A percentile compares a stretch with the other conserved stretches of the same genome.
Evolutionary conservation across 2,797 vertebrate species (phyloP).

Genomic region (Danio tinwini): DNA sequence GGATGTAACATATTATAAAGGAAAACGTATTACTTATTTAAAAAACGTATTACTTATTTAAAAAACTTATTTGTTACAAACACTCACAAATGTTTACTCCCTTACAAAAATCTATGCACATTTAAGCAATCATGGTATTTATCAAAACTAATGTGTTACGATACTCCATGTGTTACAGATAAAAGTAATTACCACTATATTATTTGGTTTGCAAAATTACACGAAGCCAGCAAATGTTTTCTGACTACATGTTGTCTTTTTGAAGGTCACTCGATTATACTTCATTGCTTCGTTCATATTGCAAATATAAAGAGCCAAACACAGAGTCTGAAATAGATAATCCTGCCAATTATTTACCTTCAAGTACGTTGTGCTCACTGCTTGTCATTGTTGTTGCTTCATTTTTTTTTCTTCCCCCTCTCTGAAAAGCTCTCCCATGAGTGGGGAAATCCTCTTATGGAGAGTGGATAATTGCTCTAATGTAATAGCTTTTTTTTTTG

Average conservation of each 20-base stretch:
- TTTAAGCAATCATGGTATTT: too few species aligned
- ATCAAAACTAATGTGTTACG: too few species aligned
- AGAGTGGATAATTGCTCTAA: conserved; percentile 60
- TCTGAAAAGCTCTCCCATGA: conserved; percentile 45
- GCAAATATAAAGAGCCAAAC: background rate
- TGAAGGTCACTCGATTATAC: background rate
- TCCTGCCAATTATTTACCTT: conserved; percentile 23
- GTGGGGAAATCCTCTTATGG: conserved; percentile 54
- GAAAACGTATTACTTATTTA: too few species aligned
- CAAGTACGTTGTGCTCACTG: conserved; percentile 24
- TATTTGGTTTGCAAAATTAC: background rate
- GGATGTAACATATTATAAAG: too few species aligned
- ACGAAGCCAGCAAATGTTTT: conserved; percentile 6
- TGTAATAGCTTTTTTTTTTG: conserved; percentile 61
- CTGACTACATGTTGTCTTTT: conserved; percentile 6
- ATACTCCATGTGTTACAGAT: too few species aligned
- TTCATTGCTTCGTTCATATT: background rate
- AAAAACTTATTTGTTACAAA: too few species aligned
- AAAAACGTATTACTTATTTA: too few species aligned
- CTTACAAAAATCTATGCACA: too few species aligned
- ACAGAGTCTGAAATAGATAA: conserved; percentile 10
- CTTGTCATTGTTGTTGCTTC: conserved; percentile 41
- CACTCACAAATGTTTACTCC: too few species aligned
- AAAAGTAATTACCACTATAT: too few species aligned
- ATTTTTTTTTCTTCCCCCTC: background rate